Conservation (phyloP, 2,797 vertebrate genomes). For the Tenualosa ilisha region DNA sequence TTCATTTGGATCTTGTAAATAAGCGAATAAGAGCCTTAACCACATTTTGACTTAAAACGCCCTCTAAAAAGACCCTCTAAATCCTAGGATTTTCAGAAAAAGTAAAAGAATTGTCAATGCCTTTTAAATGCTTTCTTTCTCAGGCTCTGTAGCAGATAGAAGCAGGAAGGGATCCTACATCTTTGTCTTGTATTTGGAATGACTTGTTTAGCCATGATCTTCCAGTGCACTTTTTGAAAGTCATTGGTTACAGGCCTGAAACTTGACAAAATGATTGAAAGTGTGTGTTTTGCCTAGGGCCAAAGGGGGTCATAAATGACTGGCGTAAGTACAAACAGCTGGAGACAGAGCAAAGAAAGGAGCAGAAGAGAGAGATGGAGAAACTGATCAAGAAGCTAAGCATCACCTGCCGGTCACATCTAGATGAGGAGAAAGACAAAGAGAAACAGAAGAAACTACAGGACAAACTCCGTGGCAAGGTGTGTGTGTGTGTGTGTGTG, state of each 20-base stretch:
- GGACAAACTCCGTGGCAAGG: constrained; percentile 92
- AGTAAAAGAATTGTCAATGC: too few species aligned
- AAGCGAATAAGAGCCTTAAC: neutral
- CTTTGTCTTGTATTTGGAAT: too few species aligned
- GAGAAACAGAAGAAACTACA: constrained; percentile 86
- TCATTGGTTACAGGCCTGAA: too few species aligned
- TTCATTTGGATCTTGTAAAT: neutral
- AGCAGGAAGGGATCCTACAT: too few species aligned
- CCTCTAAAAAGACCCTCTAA: too few species aligned
- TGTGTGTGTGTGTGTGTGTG: constrained; percentile 56
- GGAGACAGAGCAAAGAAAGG: constrained; percentile 91
- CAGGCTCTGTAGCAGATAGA: too few species aligned
- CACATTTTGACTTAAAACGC: too few species aligned
- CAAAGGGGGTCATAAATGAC: constrained; percentile 97
- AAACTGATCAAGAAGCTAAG: constrained; percentile 91
- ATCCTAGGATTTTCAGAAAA: too few species aligned
- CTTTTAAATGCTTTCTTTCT: too few species aligned
- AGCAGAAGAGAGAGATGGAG: constrained; percentile 95
- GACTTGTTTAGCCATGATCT: too few species aligned
- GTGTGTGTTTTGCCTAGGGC: constrained; percentile 72
- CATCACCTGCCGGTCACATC: constrained; percentile 89
- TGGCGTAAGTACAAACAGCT: constrained; percentile 97
- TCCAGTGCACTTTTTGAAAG: too few species aligned
- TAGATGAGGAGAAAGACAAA: constrained; percentile 87
- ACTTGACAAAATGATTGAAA: neutral